Percentiles rank a stretch among this genome's conserved stretches.
Evolutionary conservation across 1,140 invertebrate genomes (phyloP).

Genomic region (Nymphalis io): DNA sequence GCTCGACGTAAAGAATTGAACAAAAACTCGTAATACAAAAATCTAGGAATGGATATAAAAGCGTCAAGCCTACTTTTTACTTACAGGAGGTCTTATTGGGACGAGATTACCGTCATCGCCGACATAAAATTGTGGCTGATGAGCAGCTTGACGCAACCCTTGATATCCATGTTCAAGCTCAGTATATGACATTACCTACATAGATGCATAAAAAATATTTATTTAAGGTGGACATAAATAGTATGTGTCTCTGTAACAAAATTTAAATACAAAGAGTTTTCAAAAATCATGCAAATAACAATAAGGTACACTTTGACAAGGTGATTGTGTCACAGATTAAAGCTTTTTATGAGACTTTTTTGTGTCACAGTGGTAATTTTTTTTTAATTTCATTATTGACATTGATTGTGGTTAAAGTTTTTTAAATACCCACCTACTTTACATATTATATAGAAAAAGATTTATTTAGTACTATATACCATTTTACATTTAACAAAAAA

Average conservation of each 20-base stretch:
- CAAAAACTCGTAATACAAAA: not conserved
- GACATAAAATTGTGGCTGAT: conserved; percentile 85
- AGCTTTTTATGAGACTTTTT: not conserved
- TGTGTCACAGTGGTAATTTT: not conserved
- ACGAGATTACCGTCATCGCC: conserved; percentile 83
- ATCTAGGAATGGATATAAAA: not conserved
- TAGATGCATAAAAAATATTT: conserved; percentile 40
- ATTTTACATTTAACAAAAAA: too few species aligned
- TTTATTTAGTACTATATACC: too few species aligned
- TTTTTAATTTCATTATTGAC: not conserved
- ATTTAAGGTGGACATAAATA: conserved; percentile 17
- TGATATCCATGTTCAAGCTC: conserved; percentile 94
- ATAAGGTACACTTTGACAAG: conserved; percentile 1
- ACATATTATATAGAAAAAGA: too few species aligned
- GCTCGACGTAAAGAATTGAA: not conserved
- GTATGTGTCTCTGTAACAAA: not conserved
- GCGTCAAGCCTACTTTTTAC: conserved; percentile 36
- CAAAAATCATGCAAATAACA: conserved; percentile 16
- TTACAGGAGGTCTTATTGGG: conserved; percentile 77
- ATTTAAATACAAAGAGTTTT: not conserved
- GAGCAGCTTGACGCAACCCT: conserved; percentile 85
- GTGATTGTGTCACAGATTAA: conserved; percentile 4
- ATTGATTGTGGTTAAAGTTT: not conserved
- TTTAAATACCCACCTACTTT: not conserved
- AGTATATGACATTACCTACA: conserved; percentile 91